Evolutionary conservation across 2,888 invertebrate species (phyloP).

Genomic region (Luperina nickerlii): DNA sequence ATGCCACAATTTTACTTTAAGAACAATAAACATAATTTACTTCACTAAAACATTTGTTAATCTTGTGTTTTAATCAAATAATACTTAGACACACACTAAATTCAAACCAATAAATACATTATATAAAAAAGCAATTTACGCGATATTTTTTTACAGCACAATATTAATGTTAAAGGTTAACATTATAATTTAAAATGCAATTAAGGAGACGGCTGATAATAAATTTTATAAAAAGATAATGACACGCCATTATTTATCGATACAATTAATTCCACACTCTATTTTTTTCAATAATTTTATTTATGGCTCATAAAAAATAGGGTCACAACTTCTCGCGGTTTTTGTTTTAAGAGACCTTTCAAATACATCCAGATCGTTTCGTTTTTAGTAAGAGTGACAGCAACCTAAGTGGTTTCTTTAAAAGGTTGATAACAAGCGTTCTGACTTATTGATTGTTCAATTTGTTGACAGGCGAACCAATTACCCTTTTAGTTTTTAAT

Average conservation of each 20-base stretch:
- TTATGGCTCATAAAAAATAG: slow-evolving; percentile 49
- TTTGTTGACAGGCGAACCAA: slow-evolving; percentile 46
- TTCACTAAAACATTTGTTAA: slow-evolving; percentile 53
- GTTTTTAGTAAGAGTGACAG: slow-evolving; percentile 21
- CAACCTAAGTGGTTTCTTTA: slow-evolving; percentile 18
- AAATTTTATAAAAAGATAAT: slow-evolving; percentile 51
- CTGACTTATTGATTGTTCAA: slow-evolving; percentile 30
- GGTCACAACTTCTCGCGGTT: slow-evolving; percentile 22
- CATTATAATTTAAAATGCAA: slow-evolving; percentile 70
- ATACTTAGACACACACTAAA: slow-evolving; percentile 49
- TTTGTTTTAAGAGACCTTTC: slow-evolving; percentile 1
- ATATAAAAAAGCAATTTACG: slow-evolving; percentile 46
- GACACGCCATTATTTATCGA: slow-evolving; percentile 60
- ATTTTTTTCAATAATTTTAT: slow-evolving; percentile 46
- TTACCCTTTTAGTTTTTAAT: slow-evolving; percentile 52
- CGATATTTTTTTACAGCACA: slow-evolving; percentile 52
- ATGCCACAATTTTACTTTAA: slow-evolving; percentile 25
- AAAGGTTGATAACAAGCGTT: slow-evolving; percentile 27
- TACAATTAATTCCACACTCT: slow-evolving; percentile 54
- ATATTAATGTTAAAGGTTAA: slow-evolving; percentile 67
- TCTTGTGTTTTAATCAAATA: slow-evolving; percentile 54
- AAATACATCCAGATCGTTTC: slow-evolving; percentile 1
- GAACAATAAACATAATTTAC: slow-evolving; percentile 41
- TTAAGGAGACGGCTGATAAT: slow-evolving; percentile 51
- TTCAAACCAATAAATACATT: slow-evolving; percentile 54